These are phyloP conservation scores for Sorex fumeus DNA, from an alignment of 2,113 vertebrate genomes.

Conservation along the genomic window DNA sequence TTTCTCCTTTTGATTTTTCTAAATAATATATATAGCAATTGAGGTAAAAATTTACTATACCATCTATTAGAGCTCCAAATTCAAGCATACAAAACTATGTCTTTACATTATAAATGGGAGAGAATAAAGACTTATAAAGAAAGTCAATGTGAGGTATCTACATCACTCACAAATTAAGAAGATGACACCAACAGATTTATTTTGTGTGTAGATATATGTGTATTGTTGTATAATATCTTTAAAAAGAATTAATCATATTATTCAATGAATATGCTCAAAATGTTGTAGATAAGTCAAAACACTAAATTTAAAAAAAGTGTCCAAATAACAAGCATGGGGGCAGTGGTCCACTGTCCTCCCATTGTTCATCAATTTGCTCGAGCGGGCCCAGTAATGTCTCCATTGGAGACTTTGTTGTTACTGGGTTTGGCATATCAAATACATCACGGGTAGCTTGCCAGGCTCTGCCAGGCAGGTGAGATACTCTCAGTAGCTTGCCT, in stretches of 20 bases:
- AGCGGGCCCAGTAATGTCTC: too few relatives aligned
- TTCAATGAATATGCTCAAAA: slow-evolving; percentile 10
- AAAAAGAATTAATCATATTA: neutral
- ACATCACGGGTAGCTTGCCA: too few relatives aligned
- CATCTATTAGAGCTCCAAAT: neutral
- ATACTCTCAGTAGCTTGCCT: too few relatives aligned
- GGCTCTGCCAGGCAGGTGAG: too few relatives aligned
- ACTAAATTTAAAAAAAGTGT: neutral
- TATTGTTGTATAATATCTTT: neutral
- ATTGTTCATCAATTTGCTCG: too few relatives aligned
- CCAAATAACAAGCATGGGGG: neutral
- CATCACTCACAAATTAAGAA: neutral
- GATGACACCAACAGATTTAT: neutral
- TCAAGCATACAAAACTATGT: neutral
- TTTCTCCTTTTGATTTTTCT: neutral
- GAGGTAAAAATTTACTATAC: neutral
- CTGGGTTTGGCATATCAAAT: too few relatives aligned
- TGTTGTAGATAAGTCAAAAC: neutral
- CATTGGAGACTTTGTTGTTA: too few relatives aligned
- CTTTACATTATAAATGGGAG: neutral
- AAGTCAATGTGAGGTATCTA: neutral
- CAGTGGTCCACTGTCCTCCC: neutral
- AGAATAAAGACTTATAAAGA: neutral
- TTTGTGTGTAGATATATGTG: neutral
- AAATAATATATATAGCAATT: slow-evolving; percentile 18